These are phyloP conservation scores for Tipula unca DNA, from an alignment of 2,888 invertebrate species.

Conservation along the genomic window DNA sequence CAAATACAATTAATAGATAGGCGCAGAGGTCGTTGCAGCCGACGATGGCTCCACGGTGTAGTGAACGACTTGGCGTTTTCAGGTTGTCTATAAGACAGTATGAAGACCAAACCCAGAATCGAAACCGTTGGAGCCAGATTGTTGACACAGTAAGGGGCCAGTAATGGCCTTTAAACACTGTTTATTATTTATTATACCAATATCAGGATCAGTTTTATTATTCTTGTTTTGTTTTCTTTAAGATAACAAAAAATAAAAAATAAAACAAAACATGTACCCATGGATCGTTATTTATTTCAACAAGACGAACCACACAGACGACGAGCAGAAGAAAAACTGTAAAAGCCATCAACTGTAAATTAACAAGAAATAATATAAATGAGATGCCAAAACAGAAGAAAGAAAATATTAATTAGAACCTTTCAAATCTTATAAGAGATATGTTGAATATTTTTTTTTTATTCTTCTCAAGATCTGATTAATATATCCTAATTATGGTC, in stretches of 20 bases:
- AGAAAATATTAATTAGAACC: constrained; percentile 8
- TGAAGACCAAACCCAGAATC: too few species aligned
- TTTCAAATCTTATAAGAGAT: neutral
- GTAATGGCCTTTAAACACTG: too few species aligned
- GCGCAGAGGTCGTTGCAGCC: too few species aligned
- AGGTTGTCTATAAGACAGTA: too few species aligned
- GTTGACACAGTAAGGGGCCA: too few species aligned
- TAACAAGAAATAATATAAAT: constrained; percentile 14
- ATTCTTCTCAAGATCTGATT: neutral
- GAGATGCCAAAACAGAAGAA: constrained; percentile 8
- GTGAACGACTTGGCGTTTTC: too few species aligned
- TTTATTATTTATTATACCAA: too few species aligned
- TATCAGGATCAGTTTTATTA: neutral
- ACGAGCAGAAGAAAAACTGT: neutral
- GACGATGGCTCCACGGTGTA: too few species aligned
- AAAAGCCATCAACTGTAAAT: neutral
- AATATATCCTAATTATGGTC: constrained; percentile 14
- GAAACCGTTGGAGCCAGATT: too few species aligned
- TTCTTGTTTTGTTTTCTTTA: neutral
- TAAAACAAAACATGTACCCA: neutral
- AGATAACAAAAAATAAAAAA: neutral
- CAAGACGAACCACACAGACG: constrained; percentile 1
- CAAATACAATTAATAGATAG: too few species aligned
- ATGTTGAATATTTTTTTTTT: neutral
- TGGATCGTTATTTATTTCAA: constrained; percentile 17